Percentiles rank a stretch among this genome's conserved stretches.
phyloP scores from a whole-genome alignment of 2,113 vertebrate species.

The Dendrocopos noguchii region DNA sequence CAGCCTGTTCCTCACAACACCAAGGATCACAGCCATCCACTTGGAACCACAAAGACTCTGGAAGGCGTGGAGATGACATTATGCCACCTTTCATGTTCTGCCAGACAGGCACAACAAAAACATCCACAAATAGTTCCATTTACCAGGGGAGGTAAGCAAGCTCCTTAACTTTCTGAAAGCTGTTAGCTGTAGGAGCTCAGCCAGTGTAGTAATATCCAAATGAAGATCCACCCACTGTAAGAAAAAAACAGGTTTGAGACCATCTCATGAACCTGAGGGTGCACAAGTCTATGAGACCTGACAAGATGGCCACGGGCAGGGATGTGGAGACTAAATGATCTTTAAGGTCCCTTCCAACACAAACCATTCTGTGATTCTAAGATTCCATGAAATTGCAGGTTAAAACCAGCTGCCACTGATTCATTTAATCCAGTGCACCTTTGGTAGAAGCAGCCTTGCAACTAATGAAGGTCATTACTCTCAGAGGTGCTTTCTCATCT shows the following conservation, averaged over 20 bases:
- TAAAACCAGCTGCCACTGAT: neutral
- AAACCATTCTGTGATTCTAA: too few species aligned
- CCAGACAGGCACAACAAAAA: accelerated
- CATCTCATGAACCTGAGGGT: too few species aligned
- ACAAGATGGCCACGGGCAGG: too few species aligned
- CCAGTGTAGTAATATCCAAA: neutral
- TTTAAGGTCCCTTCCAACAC: too few species aligned
- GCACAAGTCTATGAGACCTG: too few species aligned
- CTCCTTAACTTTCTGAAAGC: neutral
- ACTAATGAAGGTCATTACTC: neutral
- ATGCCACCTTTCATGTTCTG: neutral
- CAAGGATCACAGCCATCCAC: neutral
- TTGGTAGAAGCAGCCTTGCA: neutral
- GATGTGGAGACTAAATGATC: too few species aligned
- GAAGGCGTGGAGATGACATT: neutral
- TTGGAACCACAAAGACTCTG: neutral
- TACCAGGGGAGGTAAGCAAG: neutral
- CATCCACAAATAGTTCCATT: accelerated
- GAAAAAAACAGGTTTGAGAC: too few species aligned
- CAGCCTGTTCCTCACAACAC: neutral
- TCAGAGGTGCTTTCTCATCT: neutral
- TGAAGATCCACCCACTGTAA: too few species aligned
- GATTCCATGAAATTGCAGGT: neutral
- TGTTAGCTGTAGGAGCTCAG: neutral
- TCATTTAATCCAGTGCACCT: neutral